A percentile compares a stretch with the other conserved stretches of the same genome.
These are phyloP conservation scores for Asobara japonica DNA, from an alignment of 1,140 invertebrate species.

Conservation along the genomic window DNA sequence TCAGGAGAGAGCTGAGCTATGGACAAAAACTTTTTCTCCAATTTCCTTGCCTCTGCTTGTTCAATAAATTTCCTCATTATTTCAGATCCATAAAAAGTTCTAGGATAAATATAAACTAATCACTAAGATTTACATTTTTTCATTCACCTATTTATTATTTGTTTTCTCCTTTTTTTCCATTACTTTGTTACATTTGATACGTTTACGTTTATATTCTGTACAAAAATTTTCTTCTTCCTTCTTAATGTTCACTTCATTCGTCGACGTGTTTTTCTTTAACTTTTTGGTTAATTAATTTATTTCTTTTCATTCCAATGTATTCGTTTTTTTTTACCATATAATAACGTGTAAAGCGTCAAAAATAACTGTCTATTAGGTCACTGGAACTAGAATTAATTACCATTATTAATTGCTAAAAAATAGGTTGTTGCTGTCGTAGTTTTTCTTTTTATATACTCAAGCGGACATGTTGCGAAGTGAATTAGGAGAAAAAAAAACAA, in stretches of 20 bases:
- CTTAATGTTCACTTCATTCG: constrained; percentile 17
- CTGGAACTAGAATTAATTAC: constrained; percentile 50
- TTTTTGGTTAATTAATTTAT: neutral
- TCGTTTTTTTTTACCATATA: constrained; percentile 25
- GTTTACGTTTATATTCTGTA: constrained; percentile 30
- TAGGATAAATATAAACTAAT: constrained; percentile 9
- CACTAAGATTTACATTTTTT: constrained; percentile 16
- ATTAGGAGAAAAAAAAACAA: constrained; percentile 40
- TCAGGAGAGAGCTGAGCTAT: constrained; percentile 3
- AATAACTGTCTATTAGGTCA: constrained; percentile 53
- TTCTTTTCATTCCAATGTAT: neutral
- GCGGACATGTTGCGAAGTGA: constrained; percentile 42
- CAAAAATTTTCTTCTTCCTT: constrained; percentile 24
- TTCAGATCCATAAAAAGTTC: neutral
- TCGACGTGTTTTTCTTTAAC: neutral
- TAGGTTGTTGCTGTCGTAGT: constrained; percentile 1
- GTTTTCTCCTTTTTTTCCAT: neutral
- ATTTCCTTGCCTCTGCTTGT: neutral
- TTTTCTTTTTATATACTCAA: constrained; percentile 38
- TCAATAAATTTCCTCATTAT: neutral
- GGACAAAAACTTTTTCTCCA: neutral
- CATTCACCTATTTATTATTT: neutral
- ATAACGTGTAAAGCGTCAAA: constrained; percentile 46
- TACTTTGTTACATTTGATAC: constrained; percentile 36
- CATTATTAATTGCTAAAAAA: constrained; percentile 23